A percentile compares a stretch with the other conserved stretches of the same genome.
Evolutionary conservation across 1,140 invertebrate species (phyloP).

Genomic region (Mya arenaria): DNA sequence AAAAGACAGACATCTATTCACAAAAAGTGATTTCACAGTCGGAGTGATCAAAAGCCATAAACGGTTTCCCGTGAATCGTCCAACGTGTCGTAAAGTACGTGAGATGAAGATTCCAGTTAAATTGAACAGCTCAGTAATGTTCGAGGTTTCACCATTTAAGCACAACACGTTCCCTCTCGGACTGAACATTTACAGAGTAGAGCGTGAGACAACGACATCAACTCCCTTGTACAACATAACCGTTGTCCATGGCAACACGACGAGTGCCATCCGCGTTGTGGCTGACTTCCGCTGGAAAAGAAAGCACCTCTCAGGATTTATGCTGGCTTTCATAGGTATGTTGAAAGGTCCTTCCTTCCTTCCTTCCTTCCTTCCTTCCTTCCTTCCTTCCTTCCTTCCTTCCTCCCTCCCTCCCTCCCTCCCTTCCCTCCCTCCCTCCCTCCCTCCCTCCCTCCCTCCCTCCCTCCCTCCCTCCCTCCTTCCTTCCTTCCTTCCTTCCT

Average conservation of each 20-base stretch:
- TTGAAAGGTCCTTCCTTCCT: no score
- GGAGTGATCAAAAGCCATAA: slow-evolving; percentile 32
- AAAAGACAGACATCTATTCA: background rate
- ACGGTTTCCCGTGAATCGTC: background rate
- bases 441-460: no score
- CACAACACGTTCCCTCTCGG: slow-evolving; percentile 13
- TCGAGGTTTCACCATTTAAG: background rate
- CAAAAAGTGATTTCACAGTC: background rate
- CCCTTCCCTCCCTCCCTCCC: no score
- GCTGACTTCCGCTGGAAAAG: slow-evolving; percentile 15
- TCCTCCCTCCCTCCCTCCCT: no score
- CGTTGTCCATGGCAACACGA: slow-evolving; percentile 22
- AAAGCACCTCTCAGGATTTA: background rate
- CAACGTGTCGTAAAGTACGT: background rate
- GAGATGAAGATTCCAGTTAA: slow-evolving; percentile 15
- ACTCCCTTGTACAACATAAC: background rate
- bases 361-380: no score
- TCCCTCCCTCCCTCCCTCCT: no score
- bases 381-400: no score
- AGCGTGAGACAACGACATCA: background rate
- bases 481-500: no score
- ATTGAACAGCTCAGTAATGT: background rate
- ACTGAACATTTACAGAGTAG: background rate
- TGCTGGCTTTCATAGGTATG: slow-evolving; percentile 26
- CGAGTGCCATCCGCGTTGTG: background rate